Base-by-base conservation (phyloP, 2,113 vertebrate species). In the Thalassoma bifasciatum region DNA sequence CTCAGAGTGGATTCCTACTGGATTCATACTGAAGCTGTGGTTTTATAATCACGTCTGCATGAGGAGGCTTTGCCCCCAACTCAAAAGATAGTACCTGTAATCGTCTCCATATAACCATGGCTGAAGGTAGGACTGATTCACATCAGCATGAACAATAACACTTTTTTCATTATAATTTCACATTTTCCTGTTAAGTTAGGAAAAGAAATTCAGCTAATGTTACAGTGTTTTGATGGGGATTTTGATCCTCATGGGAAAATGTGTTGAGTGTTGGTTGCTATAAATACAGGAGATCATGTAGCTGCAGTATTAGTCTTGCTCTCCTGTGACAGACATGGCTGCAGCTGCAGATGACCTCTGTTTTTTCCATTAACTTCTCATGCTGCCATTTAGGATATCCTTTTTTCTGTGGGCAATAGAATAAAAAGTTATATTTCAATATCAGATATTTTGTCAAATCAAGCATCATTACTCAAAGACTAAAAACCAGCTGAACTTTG, bases 221-320 rank as follows among this genome's bases (percentile, higher is more conserved):
- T 36, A 53, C 37, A 4, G 14, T 86, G 38, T 77, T 87, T 77
- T 67, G 23, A 69, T 58, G 3, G 17, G 10, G 38, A 9, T n/a
- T 1, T 36, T 21, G 1, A 59, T 21, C 57, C 42, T 72, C 47
- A 38, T 8, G n/a, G 38, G 72, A 65, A 64, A 61, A 78, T 78
- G 82, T 88, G 79, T 62, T 89, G 77, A 88, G 89, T 72, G 73
- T 51, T n/a, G 37, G 76, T 66, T 81, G 75, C 92, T 92, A 93
- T 89, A 91, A 92, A 93, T 93, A 92, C 76, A 83, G 77, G 81
- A 68, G 79, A 91, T 93, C 90, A 87, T 62, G 64, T 93, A 75
- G 78, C 90, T 58, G 38, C 37, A 74, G 79, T 37, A 64, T 86
- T 86, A 80, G 85, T 60, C 26, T 22, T 46, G 50, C 75, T 82